phyloP scores from a whole-genome alignment of 2,113 vertebrate species.

The Sphaerodactylus townsendi region DNA sequence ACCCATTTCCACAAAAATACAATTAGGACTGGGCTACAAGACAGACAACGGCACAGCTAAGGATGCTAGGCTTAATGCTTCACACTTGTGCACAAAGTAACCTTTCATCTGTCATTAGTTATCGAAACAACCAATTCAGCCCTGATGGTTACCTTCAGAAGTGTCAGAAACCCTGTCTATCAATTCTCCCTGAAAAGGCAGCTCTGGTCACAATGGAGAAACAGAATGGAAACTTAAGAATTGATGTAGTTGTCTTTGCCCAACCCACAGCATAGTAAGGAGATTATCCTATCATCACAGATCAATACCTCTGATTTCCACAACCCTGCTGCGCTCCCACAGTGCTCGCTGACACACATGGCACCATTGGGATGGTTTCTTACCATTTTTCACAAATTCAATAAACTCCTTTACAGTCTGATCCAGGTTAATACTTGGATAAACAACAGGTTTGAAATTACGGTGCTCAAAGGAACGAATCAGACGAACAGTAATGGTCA shows the following conservation, averaged over 20 bases:
- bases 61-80: neutral
- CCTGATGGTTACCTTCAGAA: neutral
- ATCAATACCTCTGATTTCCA: neutral
- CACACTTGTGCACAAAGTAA: neutral
- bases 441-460: slow-evolving; percentile 88
- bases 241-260: neutral
- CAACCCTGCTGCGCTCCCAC: neutral
- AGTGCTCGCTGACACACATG: too few relatives aligned
- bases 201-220: too few relatives aligned
- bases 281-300: neutral
- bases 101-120: too few relatives aligned
- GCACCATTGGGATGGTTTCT: neutral
- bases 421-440: slow-evolving; percentile 76
- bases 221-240: neutral
- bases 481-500: slow-evolving; percentile 87
- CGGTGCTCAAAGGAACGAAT: slow-evolving; percentile 90
- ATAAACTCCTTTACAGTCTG: slow-evolving; percentile 88
- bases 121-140: neutral
- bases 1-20: neutral
- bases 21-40: neutral
- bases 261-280: neutral
- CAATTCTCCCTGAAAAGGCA: neutral
- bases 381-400: slow-evolving; percentile 79
- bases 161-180: neutral
- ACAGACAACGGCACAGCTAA: neutral